A percentile compares a stretch with the other conserved stretches of the same genome.
Evolutionary conservation across 1,140 invertebrate species (phyloP).

Genomic region (Berghia stephanieae): DNA sequence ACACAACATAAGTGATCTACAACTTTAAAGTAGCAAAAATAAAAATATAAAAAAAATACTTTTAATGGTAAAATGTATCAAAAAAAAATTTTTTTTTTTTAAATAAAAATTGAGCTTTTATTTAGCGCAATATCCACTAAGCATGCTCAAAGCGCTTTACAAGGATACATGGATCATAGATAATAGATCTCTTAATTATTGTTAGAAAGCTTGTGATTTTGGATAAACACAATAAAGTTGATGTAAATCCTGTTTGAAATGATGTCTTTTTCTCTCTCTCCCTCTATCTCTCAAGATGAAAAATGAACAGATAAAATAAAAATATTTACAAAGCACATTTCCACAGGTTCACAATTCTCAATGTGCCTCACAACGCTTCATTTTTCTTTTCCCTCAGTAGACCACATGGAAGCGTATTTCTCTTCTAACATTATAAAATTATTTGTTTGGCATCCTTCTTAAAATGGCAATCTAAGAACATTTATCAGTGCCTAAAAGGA

Average conservation of each 20-base stretch:
- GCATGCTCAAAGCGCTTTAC: background rate
- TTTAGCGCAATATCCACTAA: background rate
- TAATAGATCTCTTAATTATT: background rate
- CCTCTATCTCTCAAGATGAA: too few relatives aligned
- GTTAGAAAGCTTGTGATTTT: background rate
- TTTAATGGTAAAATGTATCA: background rate
- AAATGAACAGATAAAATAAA: too few relatives aligned
- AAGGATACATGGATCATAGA: background rate
- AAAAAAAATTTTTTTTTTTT: conserved; percentile 1
- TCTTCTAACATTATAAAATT: background rate
- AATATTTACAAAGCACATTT: too few relatives aligned
- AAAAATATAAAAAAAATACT: background rate
- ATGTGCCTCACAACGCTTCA: too few relatives aligned
- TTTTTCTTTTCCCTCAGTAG: background rate
- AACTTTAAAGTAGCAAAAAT: background rate
- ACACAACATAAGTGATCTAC: background rate
- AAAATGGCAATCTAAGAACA: background rate
- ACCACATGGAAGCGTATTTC: background rate
- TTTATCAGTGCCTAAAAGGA: background rate
- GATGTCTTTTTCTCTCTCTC: too few relatives aligned
- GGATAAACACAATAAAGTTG: too few relatives aligned
- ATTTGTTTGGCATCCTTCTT: background rate
- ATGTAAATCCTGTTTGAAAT: too few relatives aligned
- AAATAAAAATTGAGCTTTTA: too few relatives aligned
- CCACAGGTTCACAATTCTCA: too few relatives aligned